Base-by-base conservation (phyloP, 2,888 invertebrate genomes). In the Cataglyphis livida region DNA sequence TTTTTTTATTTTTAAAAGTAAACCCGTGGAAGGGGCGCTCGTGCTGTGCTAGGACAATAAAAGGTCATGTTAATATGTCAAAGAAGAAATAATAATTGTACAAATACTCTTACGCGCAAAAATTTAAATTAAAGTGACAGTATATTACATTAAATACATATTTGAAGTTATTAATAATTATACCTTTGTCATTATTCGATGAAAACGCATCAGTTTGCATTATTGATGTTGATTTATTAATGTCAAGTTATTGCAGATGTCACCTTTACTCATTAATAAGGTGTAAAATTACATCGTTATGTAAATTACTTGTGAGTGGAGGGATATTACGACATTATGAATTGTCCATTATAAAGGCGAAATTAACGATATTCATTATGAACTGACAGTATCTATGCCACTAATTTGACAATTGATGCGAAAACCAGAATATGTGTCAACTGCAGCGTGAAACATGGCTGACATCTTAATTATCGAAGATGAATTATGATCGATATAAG, bases 301-400 rank as follows among this genome's bases (percentile, higher is more conserved):
- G 25, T 44, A 70, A 79, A 70, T 79, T 79, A 70, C 21, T 48
- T 25, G 12, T 15, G 10, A 68, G 15, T 35, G 70, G 25, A 18
- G 21, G 21, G 35, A 59, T 25, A 48, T 78, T 59, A 32, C 12
- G n/a, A 18, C 32, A 21, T 75, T 51, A 64, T 12, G 64, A 64
- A 21, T 59, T 25, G 78, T 59, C 38, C 32, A 25, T 76, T 28
- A 44, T 48, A 35, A 21, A 59, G 32, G 38, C 2, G 5, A 70
- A 79, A 79, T 79, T 79, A 79, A 79, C 57, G 59, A 79, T 79
- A 79, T 79, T 79, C 70, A 79, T 70, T 78, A 79, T 59, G 59
- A 10, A 12, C 44, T 61, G 68, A 70, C 68, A 57, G 41, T 32
- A 21, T 61, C 15, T 59, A 25, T 15, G 15, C 9, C 41, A 48